phyloP scores from a whole-genome alignment of 2,113 vertebrate species.

The Muntiacus muntjak region DNA sequence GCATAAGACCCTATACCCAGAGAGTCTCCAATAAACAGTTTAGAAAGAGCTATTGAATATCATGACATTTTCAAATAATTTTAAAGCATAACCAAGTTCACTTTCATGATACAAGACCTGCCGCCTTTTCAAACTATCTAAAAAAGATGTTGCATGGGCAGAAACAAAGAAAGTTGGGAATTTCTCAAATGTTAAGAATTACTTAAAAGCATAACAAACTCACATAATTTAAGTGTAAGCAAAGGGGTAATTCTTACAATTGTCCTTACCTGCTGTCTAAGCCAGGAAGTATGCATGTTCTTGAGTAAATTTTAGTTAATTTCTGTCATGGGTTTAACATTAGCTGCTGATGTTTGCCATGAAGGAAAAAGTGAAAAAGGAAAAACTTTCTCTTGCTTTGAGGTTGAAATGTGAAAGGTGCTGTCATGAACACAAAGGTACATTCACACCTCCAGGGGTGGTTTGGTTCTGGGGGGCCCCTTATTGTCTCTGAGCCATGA shows the following conservation, averaged over 20 bases:
- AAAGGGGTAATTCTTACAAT: background rate
- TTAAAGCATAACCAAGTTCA: background rate
- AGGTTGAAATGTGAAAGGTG: background rate
- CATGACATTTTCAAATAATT: background rate
- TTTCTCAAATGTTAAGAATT: background rate
- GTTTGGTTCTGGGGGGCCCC: background rate
- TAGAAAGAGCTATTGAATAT: background rate
- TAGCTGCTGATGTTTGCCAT: conserved; percentile 20
- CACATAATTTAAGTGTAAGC: background rate
- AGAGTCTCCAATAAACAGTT: background rate
- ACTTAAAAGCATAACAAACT: background rate
- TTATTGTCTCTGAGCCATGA: background rate
- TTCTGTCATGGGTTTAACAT: background rate
- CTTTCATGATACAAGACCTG: background rate
- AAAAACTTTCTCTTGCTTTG: background rate
- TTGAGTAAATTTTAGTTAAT: background rate
- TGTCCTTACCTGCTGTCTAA: background rate
- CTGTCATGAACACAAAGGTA: background rate
- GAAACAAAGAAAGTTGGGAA: background rate
- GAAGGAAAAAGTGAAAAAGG: background rate
- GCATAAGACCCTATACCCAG: background rate
- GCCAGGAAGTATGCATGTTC: background rate
- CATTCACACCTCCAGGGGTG: background rate
- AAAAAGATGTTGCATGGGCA: background rate
- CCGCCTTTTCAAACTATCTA: background rate